Conservation (phyloP, 2,888 invertebrate genomes). For the Athetis lepigone region DNA sequence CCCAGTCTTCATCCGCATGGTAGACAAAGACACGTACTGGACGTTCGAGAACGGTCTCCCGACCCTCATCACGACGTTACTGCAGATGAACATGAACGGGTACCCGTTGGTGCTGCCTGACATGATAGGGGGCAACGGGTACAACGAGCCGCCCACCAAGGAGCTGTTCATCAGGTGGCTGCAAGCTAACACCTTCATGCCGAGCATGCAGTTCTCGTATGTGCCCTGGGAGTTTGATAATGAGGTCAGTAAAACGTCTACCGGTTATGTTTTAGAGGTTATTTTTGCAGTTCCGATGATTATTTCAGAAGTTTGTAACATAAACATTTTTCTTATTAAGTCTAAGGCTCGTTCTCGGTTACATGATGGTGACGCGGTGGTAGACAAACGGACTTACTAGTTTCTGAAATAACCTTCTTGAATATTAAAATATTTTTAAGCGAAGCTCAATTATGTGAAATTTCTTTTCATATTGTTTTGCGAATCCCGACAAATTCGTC, state of each 20-base stretch:
- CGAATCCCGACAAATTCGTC: too few species aligned
- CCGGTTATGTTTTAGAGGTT: too few species aligned
- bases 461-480: too few species aligned
- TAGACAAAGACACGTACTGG: conserved; percentile 94
- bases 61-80: conserved; percentile 93
- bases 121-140: conserved; percentile 93
- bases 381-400: too few species aligned
- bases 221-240: conserved; percentile 94
- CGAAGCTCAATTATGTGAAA: too few species aligned
- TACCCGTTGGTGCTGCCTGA: conserved; percentile 94
- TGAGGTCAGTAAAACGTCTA: conserved; percentile 73
- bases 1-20: conserved; percentile 93
- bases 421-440: too few species aligned
- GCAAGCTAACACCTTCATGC: conserved; percentile 94
- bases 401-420: too few species aligned
- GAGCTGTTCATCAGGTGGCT: conserved; percentile 94
- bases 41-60: conserved; percentile 92
- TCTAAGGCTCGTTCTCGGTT: too few species aligned
- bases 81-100: conserved; percentile 91
- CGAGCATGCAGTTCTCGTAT: conserved; percentile 94
- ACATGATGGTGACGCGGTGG: too few species aligned
- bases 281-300: too few species aligned
- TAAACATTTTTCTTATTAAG: too few species aligned
- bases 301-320: too few species aligned
- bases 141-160: conserved; percentile 86